Conservation (phyloP, 2,888 invertebrate species). For the Ceraclea dissimilis region DNA sequence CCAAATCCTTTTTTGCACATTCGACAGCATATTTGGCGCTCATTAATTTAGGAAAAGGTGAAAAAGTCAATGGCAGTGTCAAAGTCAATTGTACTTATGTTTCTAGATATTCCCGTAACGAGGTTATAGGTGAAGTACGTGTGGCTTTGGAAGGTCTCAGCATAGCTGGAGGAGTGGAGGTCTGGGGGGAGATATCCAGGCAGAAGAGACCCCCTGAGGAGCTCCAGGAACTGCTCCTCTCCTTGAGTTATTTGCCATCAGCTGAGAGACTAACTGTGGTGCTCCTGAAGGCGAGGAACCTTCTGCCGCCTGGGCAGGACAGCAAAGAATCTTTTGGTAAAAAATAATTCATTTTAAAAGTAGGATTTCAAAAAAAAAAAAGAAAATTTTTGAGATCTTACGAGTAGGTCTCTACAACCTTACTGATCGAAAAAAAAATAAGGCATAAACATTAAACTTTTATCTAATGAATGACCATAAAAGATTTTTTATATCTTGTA, state of each 20-base stretch:
- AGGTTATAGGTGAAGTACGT: constrained; percentile 78
- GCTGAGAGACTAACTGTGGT: constrained; percentile 80
- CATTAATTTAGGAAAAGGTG: too few species aligned
- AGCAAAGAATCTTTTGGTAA: constrained; percentile 57
- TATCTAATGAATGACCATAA: too few species aligned
- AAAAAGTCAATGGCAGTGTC: too few species aligned
- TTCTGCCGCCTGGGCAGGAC: constrained; percentile 59
- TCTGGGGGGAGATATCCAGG: constrained; percentile 82
- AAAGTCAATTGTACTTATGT: too few species aligned
- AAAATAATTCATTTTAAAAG: too few species aligned
- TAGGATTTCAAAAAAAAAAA: background rate
- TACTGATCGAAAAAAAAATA: too few species aligned
- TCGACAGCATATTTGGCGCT: too few species aligned
- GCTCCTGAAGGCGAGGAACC: constrained; percentile 76
- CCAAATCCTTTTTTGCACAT: too few species aligned
- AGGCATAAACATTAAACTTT: too few species aligned
- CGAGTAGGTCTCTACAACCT: too few species aligned
- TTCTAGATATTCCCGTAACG: constrained; percentile 75
- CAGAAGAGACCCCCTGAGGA: constrained; percentile 77
- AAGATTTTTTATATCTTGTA: too few species aligned
- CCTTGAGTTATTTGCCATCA: constrained; percentile 80
- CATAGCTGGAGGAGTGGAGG: constrained; percentile 67
- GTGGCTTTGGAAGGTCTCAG: constrained; percentile 72
- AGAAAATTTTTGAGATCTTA: background rate
- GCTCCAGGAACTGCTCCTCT: constrained; percentile 73